Conservation (phyloP, 2,888 invertebrate species). For the Celastrina argiolus region DNA sequence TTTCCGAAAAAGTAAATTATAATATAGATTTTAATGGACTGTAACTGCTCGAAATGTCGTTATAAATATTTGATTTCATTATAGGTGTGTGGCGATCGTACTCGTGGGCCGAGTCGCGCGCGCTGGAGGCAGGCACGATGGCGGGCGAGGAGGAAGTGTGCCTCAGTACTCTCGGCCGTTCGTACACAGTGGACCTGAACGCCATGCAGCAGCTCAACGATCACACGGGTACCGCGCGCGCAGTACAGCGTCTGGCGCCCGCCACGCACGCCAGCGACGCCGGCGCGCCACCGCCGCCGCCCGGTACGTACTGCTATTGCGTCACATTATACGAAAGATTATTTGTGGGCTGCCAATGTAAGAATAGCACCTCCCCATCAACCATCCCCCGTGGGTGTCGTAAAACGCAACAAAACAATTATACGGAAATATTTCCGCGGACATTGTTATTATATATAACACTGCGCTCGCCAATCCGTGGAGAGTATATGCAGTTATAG, state of each 20-base stretch:
- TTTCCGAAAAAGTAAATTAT: too few relatives aligned
- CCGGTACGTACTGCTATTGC: conserved; percentile 25
- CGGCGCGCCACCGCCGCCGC: conserved; percentile 35
- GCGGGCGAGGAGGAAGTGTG: conserved; percentile 97
- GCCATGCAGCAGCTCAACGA: conserved; percentile 99
- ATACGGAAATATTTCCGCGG: too few relatives aligned
- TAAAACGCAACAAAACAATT: too few relatives aligned
- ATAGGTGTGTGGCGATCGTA: conserved; percentile 92
- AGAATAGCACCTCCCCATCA: too few relatives aligned
- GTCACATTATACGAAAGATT: too few relatives aligned
- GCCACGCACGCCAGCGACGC: conserved; percentile 41
- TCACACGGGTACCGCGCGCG: conserved; percentile 95
- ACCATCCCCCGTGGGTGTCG: too few relatives aligned
- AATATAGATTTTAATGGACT: too few relatives aligned
- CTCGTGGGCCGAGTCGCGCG: conserved; percentile 93
- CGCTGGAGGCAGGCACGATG: conserved; percentile 96
- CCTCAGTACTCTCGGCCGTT: conserved; percentile 92
- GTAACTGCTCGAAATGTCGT: neutral
- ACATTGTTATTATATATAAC: too few relatives aligned
- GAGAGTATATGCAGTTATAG: too few relatives aligned
- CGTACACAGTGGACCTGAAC: conserved; percentile 97
- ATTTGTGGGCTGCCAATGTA: too few relatives aligned
- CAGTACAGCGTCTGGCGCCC: conserved; percentile 90
- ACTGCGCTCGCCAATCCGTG: too few relatives aligned
- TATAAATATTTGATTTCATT: neutral